Evolutionary conservation across 2,113 vertebrate species (phyloP).

Genomic region (Calidris pugnax): DNA sequence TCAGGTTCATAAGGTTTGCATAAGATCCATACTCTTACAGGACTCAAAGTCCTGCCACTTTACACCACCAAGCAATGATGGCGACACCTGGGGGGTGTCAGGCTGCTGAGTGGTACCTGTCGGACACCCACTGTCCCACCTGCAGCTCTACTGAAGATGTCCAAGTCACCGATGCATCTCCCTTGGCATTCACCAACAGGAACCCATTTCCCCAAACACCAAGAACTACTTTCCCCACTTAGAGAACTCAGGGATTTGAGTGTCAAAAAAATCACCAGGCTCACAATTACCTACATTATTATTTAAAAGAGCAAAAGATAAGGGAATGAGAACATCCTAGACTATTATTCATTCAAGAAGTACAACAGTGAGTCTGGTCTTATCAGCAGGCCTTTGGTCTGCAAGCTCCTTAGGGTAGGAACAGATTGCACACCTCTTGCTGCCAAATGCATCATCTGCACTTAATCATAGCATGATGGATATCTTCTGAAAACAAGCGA

Average conservation of each 20-base stretch:
- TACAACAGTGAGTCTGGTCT: not conserved
- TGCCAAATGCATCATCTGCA: slow-evolving; percentile 19
- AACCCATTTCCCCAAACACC: not conserved
- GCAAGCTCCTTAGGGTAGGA: not conserved
- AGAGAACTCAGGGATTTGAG: not conserved
- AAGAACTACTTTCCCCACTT: not conserved
- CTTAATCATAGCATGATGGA: not conserved
- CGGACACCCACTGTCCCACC: not conserved
- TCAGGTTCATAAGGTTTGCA: not conserved
- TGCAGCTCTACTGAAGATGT: not conserved
- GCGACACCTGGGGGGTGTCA: not conserved
- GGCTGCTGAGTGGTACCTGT: not conserved
- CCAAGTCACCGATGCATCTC: not conserved
- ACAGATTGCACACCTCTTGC: not conserved
- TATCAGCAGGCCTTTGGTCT: not conserved
- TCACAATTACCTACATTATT: not conserved
- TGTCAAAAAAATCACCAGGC: not conserved
- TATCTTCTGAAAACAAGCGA: not conserved
- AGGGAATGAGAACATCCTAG: not conserved
- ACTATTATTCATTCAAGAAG: not conserved
- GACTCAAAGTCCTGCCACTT: not conserved
- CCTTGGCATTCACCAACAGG: fast-evolving
- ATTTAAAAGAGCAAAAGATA: not conserved
- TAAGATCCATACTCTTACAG: not conserved
- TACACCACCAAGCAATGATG: too few species aligned